Base-by-base conservation (phyloP, 2,888 invertebrate genomes). In the Autographa gamma region DNA sequence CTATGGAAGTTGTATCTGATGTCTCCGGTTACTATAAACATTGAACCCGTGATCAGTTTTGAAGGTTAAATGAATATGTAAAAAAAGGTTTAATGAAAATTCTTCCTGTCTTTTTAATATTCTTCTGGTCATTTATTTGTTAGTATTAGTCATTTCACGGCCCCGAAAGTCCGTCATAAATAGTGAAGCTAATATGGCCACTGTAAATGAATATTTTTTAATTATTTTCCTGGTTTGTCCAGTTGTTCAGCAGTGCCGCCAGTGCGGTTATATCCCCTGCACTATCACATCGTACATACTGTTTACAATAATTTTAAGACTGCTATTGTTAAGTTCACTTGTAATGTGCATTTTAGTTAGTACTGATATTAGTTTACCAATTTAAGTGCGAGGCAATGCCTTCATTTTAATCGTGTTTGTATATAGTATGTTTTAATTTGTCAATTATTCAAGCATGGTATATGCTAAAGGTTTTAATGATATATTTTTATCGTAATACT, bases 231-330 rank as follows among this genome's bases (percentile, higher is more conserved):
- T n/a, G n/a, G 5, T n/a, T n/a, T n/a, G n/a, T n/a, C n/a, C 7
- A 25, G 25, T 13, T 56, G 54, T 11, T 9, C 54, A 19, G 54
- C 25, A 18, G 19, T 25, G 32, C 52, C 54, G 60, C 56, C 11
- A 38, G 14, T 56, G 34, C 32, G 43, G 32, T 61, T 31, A 13
- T 19, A 43, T 16, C 16, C 3, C 60, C 25, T 63, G 18, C 54
- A 52, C 58, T 52, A 59, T 32, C 34, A 34, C 60, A 38, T 13
- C 41, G 48, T 70, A 64, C 38, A n/a, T 73, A 77, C 68, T 72
- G 38, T 79, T 77, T 80, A 74, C 63, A 81, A 80, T 84, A 84
- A 81, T 85, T 82, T 85, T 89, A 89, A 89, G 89, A 89, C 89
- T 89, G 88, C 76, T 88, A 79, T 80, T 79, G 31, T 82, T 86